Conservation (phyloP, 2,888 invertebrate species). For the Oegoconia quadripuncta region DNA sequence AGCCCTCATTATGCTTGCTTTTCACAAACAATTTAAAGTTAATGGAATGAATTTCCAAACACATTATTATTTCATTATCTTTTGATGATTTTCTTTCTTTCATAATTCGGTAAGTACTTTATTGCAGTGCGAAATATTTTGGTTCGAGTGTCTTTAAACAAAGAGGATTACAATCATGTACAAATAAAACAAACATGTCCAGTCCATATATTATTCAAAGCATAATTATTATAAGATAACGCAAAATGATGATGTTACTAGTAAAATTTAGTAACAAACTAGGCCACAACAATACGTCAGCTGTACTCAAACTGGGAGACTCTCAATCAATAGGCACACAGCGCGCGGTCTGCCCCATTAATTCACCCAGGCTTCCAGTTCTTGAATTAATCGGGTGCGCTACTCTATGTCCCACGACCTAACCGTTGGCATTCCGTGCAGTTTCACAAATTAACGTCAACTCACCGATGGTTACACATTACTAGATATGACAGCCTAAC, state of each 20-base stretch:
- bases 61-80: background rate
- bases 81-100: background rate
- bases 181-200: too few species aligned
- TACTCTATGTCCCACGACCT: conserved; percentile 42
- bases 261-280: too few species aligned
- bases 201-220: too few species aligned
- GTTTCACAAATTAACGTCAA: conserved; percentile 69
- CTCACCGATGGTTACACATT: conserved; percentile 53
- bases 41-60: conserved; percentile 1
- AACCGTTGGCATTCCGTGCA: conserved; percentile 63
- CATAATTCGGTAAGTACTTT: too few species aligned
- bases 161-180: too few species aligned
- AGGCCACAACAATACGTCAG: conserved; percentile 12
- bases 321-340: conserved; percentile 54
- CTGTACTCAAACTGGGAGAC: conserved; percentile 24
- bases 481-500: too few species aligned
- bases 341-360: conserved; percentile 50
- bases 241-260: too few species aligned
- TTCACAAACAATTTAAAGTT: conserved; percentile 28
- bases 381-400: conserved; percentile 66
- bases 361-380: conserved; percentile 57
- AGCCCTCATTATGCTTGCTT: conserved; percentile 39
- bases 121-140: too few species aligned
- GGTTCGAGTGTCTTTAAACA: too few species aligned
- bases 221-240: too few species aligned